These are phyloP conservation scores for Hirtodrosophila alboralis DNA, from an alignment of 2,888 invertebrate species.

Conservation along the genomic window DNA sequence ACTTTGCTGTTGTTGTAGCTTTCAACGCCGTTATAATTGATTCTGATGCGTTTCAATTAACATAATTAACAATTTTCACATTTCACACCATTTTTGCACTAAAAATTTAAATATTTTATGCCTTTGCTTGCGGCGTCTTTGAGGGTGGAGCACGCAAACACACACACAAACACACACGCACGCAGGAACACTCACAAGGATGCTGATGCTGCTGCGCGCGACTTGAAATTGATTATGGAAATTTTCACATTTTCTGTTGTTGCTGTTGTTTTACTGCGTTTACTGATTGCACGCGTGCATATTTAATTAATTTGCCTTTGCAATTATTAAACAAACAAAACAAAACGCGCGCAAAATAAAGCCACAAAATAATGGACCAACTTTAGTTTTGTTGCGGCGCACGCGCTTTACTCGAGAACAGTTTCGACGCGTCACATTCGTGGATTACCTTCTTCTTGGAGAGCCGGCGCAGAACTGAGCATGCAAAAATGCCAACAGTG, in stretches of 20 bases:
- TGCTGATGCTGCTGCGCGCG: slow-evolving; percentile 64
- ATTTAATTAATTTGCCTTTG: background rate
- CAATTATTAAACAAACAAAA: background rate
- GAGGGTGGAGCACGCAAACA: slow-evolving; percentile 49
- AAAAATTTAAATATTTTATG: slow-evolving; percentile 23
- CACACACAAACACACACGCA: slow-evolving; percentile 9
- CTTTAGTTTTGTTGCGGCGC: slow-evolving; percentile 26
- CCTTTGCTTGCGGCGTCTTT: slow-evolving; percentile 19
- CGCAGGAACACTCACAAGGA: slow-evolving; percentile 53
- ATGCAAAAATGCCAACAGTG: too few species aligned
- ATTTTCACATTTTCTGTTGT: slow-evolving; percentile 31
- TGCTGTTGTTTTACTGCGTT: background rate
- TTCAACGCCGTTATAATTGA: too few species aligned
- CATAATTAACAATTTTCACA: slow-evolving; percentile 1
- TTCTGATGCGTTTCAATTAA: slow-evolving; percentile 1
- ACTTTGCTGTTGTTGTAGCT: slow-evolving; percentile 13
- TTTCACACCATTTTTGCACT: slow-evolving; percentile 14
- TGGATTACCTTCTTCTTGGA: slow-evolving; percentile 33
- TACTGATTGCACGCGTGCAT: background rate
- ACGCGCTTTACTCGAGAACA: slow-evolving; percentile 21
- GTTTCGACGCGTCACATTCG: background rate
- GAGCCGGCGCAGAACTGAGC: slow-evolving; percentile 55
- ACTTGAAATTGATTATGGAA: slow-evolving; percentile 17
- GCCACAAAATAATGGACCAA: slow-evolving; percentile 9
- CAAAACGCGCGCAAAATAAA: slow-evolving; percentile 21